phyloP scores from a whole-genome alignment of 2,888 invertebrate species.

The Agrotis puta region DNA sequence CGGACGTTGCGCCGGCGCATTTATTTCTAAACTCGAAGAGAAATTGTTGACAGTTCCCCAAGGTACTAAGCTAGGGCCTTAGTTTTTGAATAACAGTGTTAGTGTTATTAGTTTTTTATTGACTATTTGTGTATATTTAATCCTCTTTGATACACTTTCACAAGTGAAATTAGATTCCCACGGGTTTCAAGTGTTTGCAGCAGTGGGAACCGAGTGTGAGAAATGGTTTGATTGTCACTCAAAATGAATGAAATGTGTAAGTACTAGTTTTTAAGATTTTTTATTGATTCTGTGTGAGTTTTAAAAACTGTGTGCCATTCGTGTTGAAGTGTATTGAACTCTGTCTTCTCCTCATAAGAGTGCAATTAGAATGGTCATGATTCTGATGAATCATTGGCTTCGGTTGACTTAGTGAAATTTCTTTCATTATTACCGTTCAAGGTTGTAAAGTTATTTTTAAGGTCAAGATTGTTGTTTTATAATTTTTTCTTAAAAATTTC shows the following conservation, averaged over 20 bases:
- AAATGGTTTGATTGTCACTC: slow-evolving; percentile 72
- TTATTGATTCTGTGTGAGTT: slow-evolving; percentile 35
- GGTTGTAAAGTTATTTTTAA: slow-evolving; percentile 57
- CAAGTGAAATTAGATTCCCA: slow-evolving; percentile 78
- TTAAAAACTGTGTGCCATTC: slow-evolving; percentile 23
- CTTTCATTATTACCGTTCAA: slow-evolving; percentile 66
- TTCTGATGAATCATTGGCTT: slow-evolving; percentile 69
- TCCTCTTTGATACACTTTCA: slow-evolving; percentile 71
- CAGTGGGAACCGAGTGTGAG: slow-evolving; percentile 65
- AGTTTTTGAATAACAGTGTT: slow-evolving; percentile 50
- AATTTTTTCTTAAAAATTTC: not conserved
- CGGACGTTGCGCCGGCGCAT: slow-evolving; percentile 85
- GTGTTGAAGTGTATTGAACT: slow-evolving; percentile 28
- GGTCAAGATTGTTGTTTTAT: slow-evolving; percentile 38
- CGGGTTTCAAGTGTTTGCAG: slow-evolving; percentile 71
- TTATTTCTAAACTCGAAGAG: slow-evolving; percentile 71
- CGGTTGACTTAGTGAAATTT: slow-evolving; percentile 69
- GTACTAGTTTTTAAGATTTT: slow-evolving; percentile 68
- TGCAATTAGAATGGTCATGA: slow-evolving; percentile 51
- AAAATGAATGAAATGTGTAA: slow-evolving; percentile 87
- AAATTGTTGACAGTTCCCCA: slow-evolving; percentile 75
- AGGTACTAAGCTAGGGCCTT: slow-evolving; percentile 73
- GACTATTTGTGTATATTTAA: slow-evolving; percentile 69
- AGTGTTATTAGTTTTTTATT: slow-evolving; percentile 64
- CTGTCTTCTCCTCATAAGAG: slow-evolving; percentile 49